phyloP scores from a whole-genome alignment of 2,797 vertebrate species.

The Gymnothorax reevesii region DNA sequence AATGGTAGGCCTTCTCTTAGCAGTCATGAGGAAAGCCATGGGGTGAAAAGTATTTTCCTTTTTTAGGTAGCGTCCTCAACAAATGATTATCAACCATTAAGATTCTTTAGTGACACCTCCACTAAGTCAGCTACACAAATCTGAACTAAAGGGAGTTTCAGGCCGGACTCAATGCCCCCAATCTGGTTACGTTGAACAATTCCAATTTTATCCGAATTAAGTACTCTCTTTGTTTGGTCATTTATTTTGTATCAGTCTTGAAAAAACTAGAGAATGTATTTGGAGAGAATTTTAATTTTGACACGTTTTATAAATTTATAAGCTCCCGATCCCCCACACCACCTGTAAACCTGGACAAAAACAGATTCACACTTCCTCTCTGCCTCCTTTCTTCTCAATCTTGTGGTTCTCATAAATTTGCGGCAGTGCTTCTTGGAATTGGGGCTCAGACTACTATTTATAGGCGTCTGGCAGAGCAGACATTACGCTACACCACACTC shows the following conservation, averaged over 20 bases:
- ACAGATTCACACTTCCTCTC: conserved; percentile 15
- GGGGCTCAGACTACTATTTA: conserved; percentile 38
- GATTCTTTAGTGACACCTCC: background rate
- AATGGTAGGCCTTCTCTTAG: background rate
- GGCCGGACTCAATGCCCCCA: background rate
- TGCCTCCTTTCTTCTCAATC: conserved; percentile 18
- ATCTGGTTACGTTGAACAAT: background rate
- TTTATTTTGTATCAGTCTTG: background rate
- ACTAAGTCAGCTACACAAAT: background rate
- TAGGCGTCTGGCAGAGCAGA: conserved; percentile 27
- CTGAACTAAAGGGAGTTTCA: background rate
- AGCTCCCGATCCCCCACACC: background rate
- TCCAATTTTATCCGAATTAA: background rate
- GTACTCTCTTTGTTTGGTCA: background rate
- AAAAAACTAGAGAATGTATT: background rate
- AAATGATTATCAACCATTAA: background rate
- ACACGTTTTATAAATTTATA: background rate
- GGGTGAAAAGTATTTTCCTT: no score
- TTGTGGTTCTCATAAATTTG: conserved; percentile 32
- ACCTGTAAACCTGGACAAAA: background rate
- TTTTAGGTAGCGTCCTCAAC: background rate
- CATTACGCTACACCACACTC: conserved; percentile 35
- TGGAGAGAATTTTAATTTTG: background rate
- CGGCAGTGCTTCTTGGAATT: conserved; percentile 27
- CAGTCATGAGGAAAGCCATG: no score